Base-by-base conservation (phyloP, 2,797 vertebrate genomes). In the Australoheros facetus region DNA sequence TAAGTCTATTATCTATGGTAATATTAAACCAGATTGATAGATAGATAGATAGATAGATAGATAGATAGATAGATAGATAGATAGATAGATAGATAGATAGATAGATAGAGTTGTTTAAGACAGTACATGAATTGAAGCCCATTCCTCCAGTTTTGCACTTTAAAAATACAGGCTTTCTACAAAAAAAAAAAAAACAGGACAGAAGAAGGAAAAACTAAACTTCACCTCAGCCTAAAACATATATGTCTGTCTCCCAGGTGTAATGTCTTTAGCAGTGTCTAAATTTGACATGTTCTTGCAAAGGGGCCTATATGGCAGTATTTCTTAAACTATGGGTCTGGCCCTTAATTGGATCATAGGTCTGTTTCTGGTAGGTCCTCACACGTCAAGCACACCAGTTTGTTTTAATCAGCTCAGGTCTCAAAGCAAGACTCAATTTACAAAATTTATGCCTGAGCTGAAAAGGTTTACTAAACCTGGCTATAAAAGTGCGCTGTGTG, bases 351-450 rank as follows among this genome's bases (percentile, higher is more conserved):
- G 91, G 92, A 92, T 93, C 91, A 92, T 88, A 85, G 75, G 77
- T 87, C 83, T 92, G 87, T 82, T 92, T 86, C 88, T 91, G 90
- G 91, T 93, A 45, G 92, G 92, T 92, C 93, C 91, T 91, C 90
- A 85, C 88, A 87, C 83, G 85, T 92, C 91, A 93, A 91, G 87
- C 57, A 13, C 86, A 39, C 79, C 85, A 84, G 91, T 93, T 94
- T 92, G 90, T 93, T 93, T 94, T 93, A 93, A 93, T 93, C 90
- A 93, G 89, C 91, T 90, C 77, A 60, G 87, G 89, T 92, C 91
- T 90, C 90, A 80, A 85, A 93, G 90, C 90, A 79, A 78, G 86
- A 85, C 88, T 90, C 89, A 83, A 87, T 91, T 93, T 92, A 85
- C 90, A 89, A 86, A 92, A 93, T 92, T 93, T 93, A 92, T 91